These are phyloP conservation scores for Eurytoma adleriae DNA, from an alignment of 2,888 invertebrate genomes.

Conservation along the genomic window DNA sequence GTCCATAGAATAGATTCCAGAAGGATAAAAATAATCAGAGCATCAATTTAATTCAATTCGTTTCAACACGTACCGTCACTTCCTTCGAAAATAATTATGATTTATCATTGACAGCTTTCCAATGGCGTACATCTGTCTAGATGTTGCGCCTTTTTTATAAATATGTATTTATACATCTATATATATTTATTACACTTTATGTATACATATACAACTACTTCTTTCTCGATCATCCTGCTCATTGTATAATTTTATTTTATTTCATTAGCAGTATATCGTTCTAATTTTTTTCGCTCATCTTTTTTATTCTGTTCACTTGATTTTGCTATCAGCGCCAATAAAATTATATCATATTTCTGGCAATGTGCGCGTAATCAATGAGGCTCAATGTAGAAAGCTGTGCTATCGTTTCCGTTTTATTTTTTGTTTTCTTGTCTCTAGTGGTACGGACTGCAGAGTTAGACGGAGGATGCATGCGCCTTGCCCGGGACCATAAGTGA, in stretches of 20 bases:
- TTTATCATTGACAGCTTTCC: conserved; percentile 31
- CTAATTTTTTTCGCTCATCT: background rate
- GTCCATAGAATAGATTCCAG: background rate
- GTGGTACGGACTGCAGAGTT: conserved; percentile 77
- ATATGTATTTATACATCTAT: conserved; percentile 45
- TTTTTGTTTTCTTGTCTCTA: conserved; percentile 74
- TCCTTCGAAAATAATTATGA: conserved; percentile 3
- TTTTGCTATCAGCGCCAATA: conserved; percentile 26
- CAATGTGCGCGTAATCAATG: conserved; percentile 51
- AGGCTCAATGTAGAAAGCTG: conserved; percentile 61
- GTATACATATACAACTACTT: conserved; percentile 20
- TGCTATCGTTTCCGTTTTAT: conserved; percentile 69
- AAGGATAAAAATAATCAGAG: conserved; percentile 20
- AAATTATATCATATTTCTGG: conserved; percentile 36
- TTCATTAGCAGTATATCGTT: background rate
- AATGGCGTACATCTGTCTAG: conserved; percentile 67
- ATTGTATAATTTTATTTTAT: conserved; percentile 19
- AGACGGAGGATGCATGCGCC: conserved; percentile 77
- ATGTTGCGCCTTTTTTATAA: conserved; percentile 65
- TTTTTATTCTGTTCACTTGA: conserved; percentile 1
- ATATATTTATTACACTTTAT: conserved; percentile 28
- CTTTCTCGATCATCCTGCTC: conserved; percentile 24
- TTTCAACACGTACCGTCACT: background rate
- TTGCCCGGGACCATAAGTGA: conserved; percentile 76
- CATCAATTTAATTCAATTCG: background rate